A percentile compares a stretch with the other conserved stretches of the same genome.
phyloP scores from a whole-genome alignment of 2,888 invertebrate genomes.

The Galerucella pusilla region DNA sequence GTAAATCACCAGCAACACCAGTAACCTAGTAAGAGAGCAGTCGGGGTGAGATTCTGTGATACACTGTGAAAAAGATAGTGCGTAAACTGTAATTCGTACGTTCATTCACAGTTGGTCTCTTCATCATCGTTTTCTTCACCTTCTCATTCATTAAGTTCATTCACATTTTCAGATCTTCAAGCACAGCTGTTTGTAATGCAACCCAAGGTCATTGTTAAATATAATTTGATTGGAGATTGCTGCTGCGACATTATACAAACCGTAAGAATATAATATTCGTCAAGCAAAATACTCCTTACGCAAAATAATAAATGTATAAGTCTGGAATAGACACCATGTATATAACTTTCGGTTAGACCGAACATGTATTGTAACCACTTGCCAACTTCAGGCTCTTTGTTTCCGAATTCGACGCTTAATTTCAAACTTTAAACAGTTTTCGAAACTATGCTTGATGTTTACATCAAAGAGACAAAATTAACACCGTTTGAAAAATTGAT shows the following conservation, averaged over 20 bases:
- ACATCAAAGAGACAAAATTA: background rate
- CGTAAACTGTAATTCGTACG: background rate
- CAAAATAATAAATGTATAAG: too few species aligned
- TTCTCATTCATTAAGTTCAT: too few species aligned
- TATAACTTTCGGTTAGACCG: background rate
- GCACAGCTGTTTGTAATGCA: too few species aligned
- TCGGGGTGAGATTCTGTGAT: constrained; percentile 17
- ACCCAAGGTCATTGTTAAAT: too few species aligned
- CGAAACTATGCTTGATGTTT: background rate
- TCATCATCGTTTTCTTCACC: too few species aligned
- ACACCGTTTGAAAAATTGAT: too few species aligned
- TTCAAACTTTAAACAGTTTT: background rate
- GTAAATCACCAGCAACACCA: constrained; percentile 37
- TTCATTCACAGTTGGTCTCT: too few species aligned
- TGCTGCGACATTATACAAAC: too few species aligned
- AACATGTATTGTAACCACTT: background rate
- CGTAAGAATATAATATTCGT: too few species aligned
- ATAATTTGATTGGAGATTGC: too few species aligned
- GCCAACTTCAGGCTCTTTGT: background rate
- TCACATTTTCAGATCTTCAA: too few species aligned
- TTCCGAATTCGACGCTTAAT: background rate
- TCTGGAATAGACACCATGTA: background rate
- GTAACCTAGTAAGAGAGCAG: constrained; percentile 36
- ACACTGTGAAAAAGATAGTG: constrained; percentile 5
- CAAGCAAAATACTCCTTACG: too few species aligned